Base-by-base conservation (phyloP, 2,888 invertebrate genomes). In the Achlya flavicornis region DNA sequence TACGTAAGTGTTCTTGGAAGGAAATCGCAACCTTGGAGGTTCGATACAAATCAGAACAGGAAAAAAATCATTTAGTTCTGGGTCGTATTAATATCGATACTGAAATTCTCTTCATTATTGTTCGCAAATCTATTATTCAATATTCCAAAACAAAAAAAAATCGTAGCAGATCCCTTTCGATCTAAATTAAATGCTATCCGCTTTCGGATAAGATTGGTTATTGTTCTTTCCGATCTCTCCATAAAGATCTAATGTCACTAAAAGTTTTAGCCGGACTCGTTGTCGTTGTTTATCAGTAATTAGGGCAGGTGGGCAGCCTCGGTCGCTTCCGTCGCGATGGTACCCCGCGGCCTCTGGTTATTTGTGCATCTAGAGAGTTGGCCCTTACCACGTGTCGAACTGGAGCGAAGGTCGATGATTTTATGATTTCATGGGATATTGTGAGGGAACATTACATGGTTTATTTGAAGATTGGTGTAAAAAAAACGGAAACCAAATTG, bases 271-370 rank as follows among this genome's bases (percentile, higher is more conserved):
- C 1, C 4, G 3, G 3, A 19, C 16, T 10, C 26, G 43, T 41
- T 14, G 16, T 16, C 32, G 58, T 33, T 14, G 11, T 43, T 14
- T 12, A 19, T 64, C 69, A 68, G 78, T 79, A 84, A 84, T 85
- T 79, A 85, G 78, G 79, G 75, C 85, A 84, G 84, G 83, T 84
- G 84, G 66, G 73, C 69, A 77, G 73, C 83, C 81, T 81, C 81
- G 83, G 61, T 66, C 62, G 70, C 80, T 77, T 85, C 85, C 85
- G 84, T 64, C 64, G 64, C 58, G 65, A 64, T 67, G 73, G 53
- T 64, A 61, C 64, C 67, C 19, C 64, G 63, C 46, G 68, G 73
- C 70, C 69, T 64, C 63, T 61, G 46, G 77, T 75, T 85, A 85
- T 85, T 85, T 81, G 73, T 77, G 74, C 53, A 53, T 53, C 19